Evolutionary conservation across 2,888 invertebrate species (phyloP).

Genomic region (Campoplex capitator): DNA sequence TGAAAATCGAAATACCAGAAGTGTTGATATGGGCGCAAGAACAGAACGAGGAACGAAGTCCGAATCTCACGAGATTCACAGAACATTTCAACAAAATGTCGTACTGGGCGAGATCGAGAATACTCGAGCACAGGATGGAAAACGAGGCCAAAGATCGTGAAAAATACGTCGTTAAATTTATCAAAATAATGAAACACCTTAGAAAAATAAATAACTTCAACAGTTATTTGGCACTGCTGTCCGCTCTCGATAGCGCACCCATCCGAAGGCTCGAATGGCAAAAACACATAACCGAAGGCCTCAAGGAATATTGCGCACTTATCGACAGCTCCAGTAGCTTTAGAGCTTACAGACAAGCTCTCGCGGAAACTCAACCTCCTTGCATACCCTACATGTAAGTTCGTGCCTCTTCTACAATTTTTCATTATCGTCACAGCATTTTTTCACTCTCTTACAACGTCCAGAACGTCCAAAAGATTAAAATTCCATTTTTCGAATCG

Average conservation of each 20-base stretch:
- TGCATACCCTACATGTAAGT: slow-evolving; percentile 99
- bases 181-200: slow-evolving; percentile 99
- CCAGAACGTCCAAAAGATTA: neutral
- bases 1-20: slow-evolving; percentile 98
- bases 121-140: slow-evolving; percentile 90
- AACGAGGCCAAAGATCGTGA: slow-evolving; percentile 98
- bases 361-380: slow-evolving; percentile 97
- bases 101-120: slow-evolving; percentile 98
- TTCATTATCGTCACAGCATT: neutral
- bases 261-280: slow-evolving; percentile 97
- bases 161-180: slow-evolving; percentile 96
- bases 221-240: slow-evolving; percentile 97
- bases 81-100: slow-evolving; percentile 99
- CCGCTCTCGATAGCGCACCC: slow-evolving; percentile 98
- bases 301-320: slow-evolving; percentile 97
- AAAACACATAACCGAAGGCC: slow-evolving; percentile 94
- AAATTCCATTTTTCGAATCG: neutral
- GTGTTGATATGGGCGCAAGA: slow-evolving; percentile 98
- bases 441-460: neutral
- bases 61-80: slow-evolving; percentile 98
- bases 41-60: slow-evolving; percentile 98
- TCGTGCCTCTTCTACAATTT: slow-evolving; percentile 6
- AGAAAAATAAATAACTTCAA: slow-evolving; percentile 99
- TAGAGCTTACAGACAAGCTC: slow-evolving; percentile 96
- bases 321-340: slow-evolving; percentile 99